These are phyloP conservation scores for Sitta carolinensis DNA, from an alignment of 2,797 vertebrate genomes.

Conservation along the genomic window DNA sequence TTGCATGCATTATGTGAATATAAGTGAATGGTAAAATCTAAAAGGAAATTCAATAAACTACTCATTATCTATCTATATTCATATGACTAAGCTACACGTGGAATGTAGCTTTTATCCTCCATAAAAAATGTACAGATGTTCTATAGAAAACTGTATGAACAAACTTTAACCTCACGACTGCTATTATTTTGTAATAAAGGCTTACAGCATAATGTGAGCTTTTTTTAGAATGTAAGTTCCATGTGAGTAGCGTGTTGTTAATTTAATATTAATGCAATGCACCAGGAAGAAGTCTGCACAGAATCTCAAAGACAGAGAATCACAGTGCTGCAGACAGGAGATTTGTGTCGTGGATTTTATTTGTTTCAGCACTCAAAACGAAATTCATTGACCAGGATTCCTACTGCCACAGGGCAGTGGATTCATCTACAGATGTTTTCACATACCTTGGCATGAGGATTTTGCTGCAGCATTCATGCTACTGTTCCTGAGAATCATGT, in stretches of 20 bases:
- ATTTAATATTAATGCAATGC: slow-evolving; percentile 74
- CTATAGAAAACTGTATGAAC: slow-evolving; percentile 67
- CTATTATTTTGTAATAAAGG: slow-evolving; percentile 77
- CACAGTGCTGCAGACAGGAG: slow-evolving; percentile 33
- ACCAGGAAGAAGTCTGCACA: slow-evolving; percentile 64
- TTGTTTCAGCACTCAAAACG: slow-evolving; percentile 3
- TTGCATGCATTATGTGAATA: slow-evolving; percentile 28
- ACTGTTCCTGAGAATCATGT: slow-evolving; percentile 5
- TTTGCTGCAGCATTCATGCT: neutral
- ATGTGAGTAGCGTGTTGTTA: slow-evolving; percentile 70
- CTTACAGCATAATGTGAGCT: slow-evolving; percentile 74
- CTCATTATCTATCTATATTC: slow-evolving; percentile 66
- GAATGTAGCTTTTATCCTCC: slow-evolving; percentile 61
- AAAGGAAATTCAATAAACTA: slow-evolving; percentile 55
- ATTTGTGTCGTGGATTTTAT: slow-evolving; percentile 1
- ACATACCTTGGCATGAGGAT: neutral
- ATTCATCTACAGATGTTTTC: neutral
- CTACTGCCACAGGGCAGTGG: neutral
- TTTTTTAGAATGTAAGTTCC: slow-evolving; percentile 73
- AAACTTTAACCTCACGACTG: slow-evolving; percentile 76
- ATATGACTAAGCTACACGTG: slow-evolving; percentile 62
- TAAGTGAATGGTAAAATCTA: slow-evolving; percentile 46
- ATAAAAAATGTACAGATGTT: slow-evolving; percentile 70
- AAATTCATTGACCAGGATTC: slow-evolving; percentile 37
- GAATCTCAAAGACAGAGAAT: slow-evolving; percentile 62